Conservation (phyloP, 2,888 invertebrate genomes). For the Drepanosiphum platanoidis region DNA sequence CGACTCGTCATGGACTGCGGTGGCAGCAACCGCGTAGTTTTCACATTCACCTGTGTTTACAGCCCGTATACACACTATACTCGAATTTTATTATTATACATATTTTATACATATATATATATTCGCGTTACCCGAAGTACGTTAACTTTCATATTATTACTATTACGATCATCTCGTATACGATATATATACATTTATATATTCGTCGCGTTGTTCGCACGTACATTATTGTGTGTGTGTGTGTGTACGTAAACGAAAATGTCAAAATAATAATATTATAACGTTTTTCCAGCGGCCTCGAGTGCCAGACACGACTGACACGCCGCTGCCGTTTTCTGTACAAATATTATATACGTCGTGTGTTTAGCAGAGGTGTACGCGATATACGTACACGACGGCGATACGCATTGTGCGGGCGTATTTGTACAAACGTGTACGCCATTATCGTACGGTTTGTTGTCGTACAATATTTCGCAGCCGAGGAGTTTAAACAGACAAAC, state of each 20-base stretch:
- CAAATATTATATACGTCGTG: background rate
- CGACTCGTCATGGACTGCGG: slow-evolving; percentile 38
- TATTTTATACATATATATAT: background rate
- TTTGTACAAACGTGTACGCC: background rate
- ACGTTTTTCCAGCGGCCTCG: background rate
- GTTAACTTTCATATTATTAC: background rate
- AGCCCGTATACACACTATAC: background rate
- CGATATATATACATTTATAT: background rate
- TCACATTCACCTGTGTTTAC: slow-evolving; percentile 46
- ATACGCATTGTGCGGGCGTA: no score
- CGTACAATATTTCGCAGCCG: background rate
- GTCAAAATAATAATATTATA: slow-evolving; percentile 10
- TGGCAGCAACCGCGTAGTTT: background rate
- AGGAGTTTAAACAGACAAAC: background rate
- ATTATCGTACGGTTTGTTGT: background rate
- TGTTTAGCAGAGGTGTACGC: background rate
- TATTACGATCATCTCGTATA: background rate
- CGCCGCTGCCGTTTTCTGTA: background rate
- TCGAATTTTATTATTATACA: background rate
- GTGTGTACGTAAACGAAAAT: background rate
- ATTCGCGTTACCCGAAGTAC: background rate
- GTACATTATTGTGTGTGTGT: background rate
- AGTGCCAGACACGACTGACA: slow-evolving; percentile 4
- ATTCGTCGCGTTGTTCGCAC: background rate
- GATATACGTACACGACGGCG: no score